Conservation (phyloP, 2,797 vertebrate genomes). For the Harpagifer antarcticus region DNA sequence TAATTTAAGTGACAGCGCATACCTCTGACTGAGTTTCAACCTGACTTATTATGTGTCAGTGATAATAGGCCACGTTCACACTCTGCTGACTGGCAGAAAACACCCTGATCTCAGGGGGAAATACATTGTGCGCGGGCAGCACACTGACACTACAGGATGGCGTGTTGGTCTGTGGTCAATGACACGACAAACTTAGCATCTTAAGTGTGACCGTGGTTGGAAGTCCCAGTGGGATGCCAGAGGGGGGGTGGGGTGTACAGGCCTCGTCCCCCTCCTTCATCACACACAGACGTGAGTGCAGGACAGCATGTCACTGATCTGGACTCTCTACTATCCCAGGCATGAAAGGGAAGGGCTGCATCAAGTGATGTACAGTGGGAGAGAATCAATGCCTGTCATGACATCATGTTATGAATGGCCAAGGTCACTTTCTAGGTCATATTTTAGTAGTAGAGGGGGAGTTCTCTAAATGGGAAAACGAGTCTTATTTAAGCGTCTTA, state of each 20-base stretch:
- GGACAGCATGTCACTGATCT: slow-evolving; percentile 57
- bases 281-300: slow-evolving; percentile 41
- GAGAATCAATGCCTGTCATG: slow-evolving; percentile 69
- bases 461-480: slow-evolving; percentile 41
- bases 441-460: slow-evolving; percentile 43
- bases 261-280: slow-evolving; percentile 60
- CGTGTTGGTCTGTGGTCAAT: slow-evolving; percentile 57
- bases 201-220: slow-evolving; percentile 76
- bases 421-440: slow-evolving; percentile 59
- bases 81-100: slow-evolving; percentile 14
- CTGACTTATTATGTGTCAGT: slow-evolving; percentile 18
- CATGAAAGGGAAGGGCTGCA: slow-evolving; percentile 43
- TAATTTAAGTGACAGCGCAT: slow-evolving; percentile 12
- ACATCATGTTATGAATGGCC: slow-evolving; percentile 64
- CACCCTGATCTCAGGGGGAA: slow-evolving; percentile 10
- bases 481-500: too few relatives aligned
- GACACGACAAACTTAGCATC: slow-evolving; percentile 75
- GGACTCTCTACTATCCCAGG: slow-evolving; percentile 42
- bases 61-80: slow-evolving; percentile 25
- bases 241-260: slow-evolving; percentile 20
- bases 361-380: slow-evolving; percentile 43
- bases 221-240: slow-evolving; percentile 63
- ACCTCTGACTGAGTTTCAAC: slow-evolving; percentile 22
- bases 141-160: slow-evolving; percentile 43
- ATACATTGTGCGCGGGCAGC: slow-evolving; percentile 1